These are phyloP conservation scores for Enhydra lutris DNA, from an alignment of 2,113 vertebrate genomes.

Conservation along the genomic window DNA sequence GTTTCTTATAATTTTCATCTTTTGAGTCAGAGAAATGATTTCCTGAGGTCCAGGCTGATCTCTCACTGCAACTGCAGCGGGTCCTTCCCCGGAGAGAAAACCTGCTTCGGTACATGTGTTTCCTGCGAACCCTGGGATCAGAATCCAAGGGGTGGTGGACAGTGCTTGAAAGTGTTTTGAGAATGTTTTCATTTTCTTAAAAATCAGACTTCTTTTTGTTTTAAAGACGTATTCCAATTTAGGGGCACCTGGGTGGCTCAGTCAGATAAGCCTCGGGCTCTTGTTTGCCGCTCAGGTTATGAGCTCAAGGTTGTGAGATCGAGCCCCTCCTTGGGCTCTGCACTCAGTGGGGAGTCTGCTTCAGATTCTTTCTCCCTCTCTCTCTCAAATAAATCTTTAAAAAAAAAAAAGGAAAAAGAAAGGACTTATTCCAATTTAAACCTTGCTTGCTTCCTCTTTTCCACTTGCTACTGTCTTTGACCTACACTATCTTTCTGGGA, in stretches of 20 bases:
- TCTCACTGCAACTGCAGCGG: neutral
- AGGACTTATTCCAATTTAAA: neutral
- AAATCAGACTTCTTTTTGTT: conserved; percentile 31
- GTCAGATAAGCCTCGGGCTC: neutral
- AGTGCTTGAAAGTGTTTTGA: neutral
- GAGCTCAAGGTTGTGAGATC: neutral
- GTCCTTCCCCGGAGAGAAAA: neutral
- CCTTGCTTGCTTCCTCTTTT: neutral
- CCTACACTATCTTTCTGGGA: neutral
- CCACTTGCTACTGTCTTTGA: neutral
- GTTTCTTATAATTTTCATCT: neutral
- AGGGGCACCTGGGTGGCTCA: neutral
- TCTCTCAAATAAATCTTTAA: neutral
- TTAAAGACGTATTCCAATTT: neutral
- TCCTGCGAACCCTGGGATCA: neutral
- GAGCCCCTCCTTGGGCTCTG: neutral
- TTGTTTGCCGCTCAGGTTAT: neutral
- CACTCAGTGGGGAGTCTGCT: neutral
- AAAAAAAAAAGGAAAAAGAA: neutral
- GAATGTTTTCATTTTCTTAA: neutral
- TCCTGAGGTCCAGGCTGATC: neutral
- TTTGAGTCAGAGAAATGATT: too few species aligned
- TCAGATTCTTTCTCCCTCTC: neutral
- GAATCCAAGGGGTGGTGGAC: neutral
- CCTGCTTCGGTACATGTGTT: neutral